A percentile compares a stretch with the other conserved stretches of the same genome.
Evolutionary conservation across 2,113 vertebrate genomes (phyloP).

Genomic region (Sorex araneus): DNA sequence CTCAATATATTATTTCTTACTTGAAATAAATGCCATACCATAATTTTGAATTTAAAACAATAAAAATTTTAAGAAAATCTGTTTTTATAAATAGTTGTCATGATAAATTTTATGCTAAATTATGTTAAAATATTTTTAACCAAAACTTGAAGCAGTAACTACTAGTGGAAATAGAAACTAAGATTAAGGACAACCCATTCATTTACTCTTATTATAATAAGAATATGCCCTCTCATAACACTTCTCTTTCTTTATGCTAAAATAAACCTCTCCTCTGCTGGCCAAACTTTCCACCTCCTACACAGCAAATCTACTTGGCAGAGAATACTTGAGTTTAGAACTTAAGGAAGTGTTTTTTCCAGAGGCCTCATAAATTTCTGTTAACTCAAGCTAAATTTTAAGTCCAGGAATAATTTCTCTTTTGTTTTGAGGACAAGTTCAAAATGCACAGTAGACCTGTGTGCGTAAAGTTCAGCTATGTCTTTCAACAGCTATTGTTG

Average conservation of each 20-base stretch:
- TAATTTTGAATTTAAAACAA: constrained; percentile 42
- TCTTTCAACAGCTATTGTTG: constrained; percentile 5
- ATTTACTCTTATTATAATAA: constrained; percentile 7
- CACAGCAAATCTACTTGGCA: not conserved
- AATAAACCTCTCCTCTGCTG: not conserved
- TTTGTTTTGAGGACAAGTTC: constrained; percentile 22
- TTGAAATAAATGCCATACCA: constrained; percentile 1
- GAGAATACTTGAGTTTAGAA: not conserved
- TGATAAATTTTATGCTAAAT: not conserved
- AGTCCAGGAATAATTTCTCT: not conserved
- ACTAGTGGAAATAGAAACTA: not conserved
- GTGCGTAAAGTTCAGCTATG: not conserved
- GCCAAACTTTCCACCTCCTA: not conserved
- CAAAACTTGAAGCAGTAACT: not conserved
- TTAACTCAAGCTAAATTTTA: not conserved
- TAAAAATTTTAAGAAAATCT: constrained; percentile 5
- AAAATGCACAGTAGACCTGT: not conserved
- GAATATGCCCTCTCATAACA: not conserved
- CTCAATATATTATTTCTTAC: not conserved
- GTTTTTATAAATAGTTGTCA: constrained; percentile 21
- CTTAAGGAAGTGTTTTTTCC: constrained; percentile 22
- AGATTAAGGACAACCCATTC: not conserved
- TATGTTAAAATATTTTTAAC: constrained; percentile 36
- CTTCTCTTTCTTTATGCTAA: constrained; percentile 49
- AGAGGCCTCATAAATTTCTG: constrained; percentile 12